Evolutionary conservation across 2,888 invertebrate species (phyloP), one percentile per base, ranked within the genome.

Genomic region (Lapara coniferarum): DNA sequence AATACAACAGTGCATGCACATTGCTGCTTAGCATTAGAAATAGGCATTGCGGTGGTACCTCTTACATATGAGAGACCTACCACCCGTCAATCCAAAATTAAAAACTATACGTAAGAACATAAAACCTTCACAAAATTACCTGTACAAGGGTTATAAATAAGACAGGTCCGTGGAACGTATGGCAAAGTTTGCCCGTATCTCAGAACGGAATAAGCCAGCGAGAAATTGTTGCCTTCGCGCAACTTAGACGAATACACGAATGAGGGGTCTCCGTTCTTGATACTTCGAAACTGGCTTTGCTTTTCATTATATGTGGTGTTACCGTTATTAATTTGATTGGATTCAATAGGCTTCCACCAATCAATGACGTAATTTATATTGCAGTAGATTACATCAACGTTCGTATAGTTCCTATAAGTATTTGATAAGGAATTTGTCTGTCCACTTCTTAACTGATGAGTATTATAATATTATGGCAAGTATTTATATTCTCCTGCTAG

Each of bases 141-240:
- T 66, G 73, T 81, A 78, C 70, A 67, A 73, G 73, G 72, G 71
- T 69, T 78, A 78, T 81, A 81, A 79, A 79, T 81, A 80, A 74
- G 76, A 76, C 72, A 71, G 69, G 73, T 74, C 74, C 70, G 69
- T 71, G 71, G 73, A 76, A 72, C 75, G 71, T 74, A 83, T 83
- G 84, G 76, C 77, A 82, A 86, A 87, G 80, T 86, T 87, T 81
- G 72, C 74, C 72, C 82, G 79, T 86, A 82, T 85, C 81, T 85
- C 83, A 81, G 78, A 72, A 75, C 71, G 77, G 79, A 80, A 81
- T 82, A 81, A 80, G 77, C 78, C 68, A 74, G 75, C 71, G 74
- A 74, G 72, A 68, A 68, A 63, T 56, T 14, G 58, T 55, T 51
- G 56, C 25, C 59, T 57, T 49, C 76, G 73, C 53, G 44, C 67